A percentile compares a stretch with the other conserved stretches of the same genome.
phyloP scores from a whole-genome alignment of 2,888 invertebrate genomes.

The Theretra japonica region DNA sequence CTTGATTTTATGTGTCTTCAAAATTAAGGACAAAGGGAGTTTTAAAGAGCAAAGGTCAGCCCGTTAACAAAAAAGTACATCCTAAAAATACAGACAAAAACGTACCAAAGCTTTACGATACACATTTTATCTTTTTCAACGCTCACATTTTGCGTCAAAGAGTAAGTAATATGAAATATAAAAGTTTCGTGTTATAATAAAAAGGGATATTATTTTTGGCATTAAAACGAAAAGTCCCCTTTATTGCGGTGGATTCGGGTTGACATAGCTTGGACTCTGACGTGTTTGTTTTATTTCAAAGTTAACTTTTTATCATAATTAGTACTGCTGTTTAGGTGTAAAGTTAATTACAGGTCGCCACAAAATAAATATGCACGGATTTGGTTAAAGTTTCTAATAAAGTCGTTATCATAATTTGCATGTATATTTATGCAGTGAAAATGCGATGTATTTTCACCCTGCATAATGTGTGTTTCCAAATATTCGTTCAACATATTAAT shows the following conservation, averaged over 20 bases:
- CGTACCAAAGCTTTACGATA: slow-evolving; percentile 42
- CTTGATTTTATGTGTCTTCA: slow-evolving; percentile 44
- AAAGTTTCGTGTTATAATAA: slow-evolving; percentile 33
- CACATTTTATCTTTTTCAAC: slow-evolving; percentile 40
- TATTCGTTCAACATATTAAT: too few species aligned
- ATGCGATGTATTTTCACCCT: too few species aligned
- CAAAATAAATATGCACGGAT: too few species aligned
- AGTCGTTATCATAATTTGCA: too few species aligned
- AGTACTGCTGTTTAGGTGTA: too few species aligned
- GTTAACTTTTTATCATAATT: too few species aligned
- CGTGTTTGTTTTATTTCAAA: too few species aligned
- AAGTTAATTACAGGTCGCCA: too few species aligned
- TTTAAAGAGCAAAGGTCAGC: slow-evolving; percentile 32
- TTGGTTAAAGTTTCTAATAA: too few species aligned
- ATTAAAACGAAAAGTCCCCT: slow-evolving; percentile 28
- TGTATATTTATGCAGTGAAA: too few species aligned
- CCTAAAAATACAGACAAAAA: slow-evolving; percentile 36
- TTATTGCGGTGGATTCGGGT: background rate
- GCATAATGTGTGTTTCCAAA: too few species aligned
- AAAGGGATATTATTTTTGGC: slow-evolving; percentile 36
- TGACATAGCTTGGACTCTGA: background rate
- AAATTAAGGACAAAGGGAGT: slow-evolving; percentile 37
- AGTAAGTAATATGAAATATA: slow-evolving; percentile 41
- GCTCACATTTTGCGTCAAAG: slow-evolving; percentile 35
- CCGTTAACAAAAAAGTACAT: slow-evolving; percentile 28